phyloP scores from a whole-genome alignment of 1,140 invertebrate species.

The Bemisia tabaci region DNA sequence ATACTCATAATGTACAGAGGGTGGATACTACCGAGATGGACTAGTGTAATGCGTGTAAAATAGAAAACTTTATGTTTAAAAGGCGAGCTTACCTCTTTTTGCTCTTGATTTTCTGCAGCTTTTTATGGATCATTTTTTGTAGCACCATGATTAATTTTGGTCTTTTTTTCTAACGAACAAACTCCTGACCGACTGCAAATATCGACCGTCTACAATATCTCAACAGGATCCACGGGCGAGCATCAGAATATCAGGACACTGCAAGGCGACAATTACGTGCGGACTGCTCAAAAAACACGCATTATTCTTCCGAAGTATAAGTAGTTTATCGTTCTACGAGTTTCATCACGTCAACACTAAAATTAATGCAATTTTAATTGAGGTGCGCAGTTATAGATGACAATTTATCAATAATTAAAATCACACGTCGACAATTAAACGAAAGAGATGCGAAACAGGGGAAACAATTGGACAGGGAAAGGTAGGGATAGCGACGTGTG shows the following conservation, averaged over 20 bases:
- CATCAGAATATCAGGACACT: too few species aligned
- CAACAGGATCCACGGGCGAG: too few species aligned
- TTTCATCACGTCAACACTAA: too few species aligned
- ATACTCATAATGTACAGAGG: too few species aligned
- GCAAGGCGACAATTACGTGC: too few species aligned
- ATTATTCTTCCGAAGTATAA: background rate
- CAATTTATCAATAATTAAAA: too few species aligned
- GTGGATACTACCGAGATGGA: background rate
- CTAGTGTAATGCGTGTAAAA: background rate
- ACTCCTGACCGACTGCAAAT: background rate
- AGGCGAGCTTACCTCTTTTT: background rate
- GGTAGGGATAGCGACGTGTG: too few species aligned
- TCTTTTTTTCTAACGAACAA: background rate
- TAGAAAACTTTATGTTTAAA: background rate
- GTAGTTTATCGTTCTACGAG: background rate
- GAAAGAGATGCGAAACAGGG: too few species aligned
- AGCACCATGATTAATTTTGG: background rate
- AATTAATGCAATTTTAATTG: too few species aligned
- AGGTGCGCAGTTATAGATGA: too few species aligned
- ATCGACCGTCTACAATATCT: background rate
- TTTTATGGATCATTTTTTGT: background rate
- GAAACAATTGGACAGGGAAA: too few species aligned
- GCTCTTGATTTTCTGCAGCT: background rate
- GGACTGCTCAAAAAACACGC: background rate
- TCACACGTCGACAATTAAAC: too few species aligned